A percentile compares a stretch with the other conserved stretches of the same genome.
Conservation (phyloP, 2,797 vertebrate species). For the Phrynocephalus forsythii region DNA sequence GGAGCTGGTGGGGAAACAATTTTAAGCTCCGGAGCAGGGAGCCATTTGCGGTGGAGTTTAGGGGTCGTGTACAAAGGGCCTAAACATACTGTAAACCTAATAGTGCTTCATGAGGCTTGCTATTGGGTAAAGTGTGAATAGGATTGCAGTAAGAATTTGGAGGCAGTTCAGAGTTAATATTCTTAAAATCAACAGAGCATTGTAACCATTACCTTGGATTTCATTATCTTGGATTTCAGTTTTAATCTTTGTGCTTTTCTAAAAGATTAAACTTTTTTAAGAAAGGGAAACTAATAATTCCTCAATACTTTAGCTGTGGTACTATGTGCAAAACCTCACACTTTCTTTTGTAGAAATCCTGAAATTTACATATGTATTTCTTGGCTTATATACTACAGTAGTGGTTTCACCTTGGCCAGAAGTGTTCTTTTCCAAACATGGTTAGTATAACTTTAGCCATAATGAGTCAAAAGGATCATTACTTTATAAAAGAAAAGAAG, state of each 20-base stretch:
- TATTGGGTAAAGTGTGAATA: not conserved
- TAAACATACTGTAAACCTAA: not conserved
- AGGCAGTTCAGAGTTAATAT: not conserved
- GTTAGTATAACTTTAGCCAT: no score
- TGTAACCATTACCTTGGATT: not conserved
- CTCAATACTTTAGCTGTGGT: not conserved
- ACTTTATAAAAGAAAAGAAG: no score
- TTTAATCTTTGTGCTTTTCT: not conserved
- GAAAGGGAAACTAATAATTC: slow-evolving; percentile 1
- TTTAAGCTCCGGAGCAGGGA: no score
- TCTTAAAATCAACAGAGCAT: not conserved
- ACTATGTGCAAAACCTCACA: not conserved
- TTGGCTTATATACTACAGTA: no score
- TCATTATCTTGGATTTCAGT: no score
- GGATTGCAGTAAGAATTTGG: not conserved
- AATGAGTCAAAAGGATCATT: no score
- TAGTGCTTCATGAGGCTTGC: not conserved
- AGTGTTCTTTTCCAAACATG: no score
- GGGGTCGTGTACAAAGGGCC: no score
- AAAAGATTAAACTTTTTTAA: not conserved
- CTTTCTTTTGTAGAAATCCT: not conserved
- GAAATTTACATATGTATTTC: no score
- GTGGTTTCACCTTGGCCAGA: no score
- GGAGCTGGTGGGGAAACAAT: no score
- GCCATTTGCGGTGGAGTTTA: no score